phyloP scores from a whole-genome alignment of 2,113 vertebrate species.

The Pterocles burchelli region DNA sequence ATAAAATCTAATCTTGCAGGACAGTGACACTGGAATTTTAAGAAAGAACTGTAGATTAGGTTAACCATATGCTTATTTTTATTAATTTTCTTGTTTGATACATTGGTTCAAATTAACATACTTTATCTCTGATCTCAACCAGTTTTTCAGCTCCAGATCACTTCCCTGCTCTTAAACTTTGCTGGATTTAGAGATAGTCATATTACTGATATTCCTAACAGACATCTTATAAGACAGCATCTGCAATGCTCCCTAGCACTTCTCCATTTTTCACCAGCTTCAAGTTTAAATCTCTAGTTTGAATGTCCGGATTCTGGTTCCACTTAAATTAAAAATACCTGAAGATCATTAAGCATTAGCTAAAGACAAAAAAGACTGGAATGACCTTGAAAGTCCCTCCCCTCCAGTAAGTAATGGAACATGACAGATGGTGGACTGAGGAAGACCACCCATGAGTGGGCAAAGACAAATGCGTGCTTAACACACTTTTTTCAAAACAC shows the following conservation, averaged over 20 bases:
- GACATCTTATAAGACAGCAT: neutral
- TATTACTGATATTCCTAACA: neutral
- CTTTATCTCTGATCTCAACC: neutral
- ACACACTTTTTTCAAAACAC: neutral
- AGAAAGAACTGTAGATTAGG: neutral
- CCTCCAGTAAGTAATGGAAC: neutral
- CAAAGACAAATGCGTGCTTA: neutral
- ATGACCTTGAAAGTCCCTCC: neutral
- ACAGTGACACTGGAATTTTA: neutral
- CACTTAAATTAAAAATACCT: neutral
- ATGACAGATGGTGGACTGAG: neutral
- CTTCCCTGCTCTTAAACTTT: neutral
- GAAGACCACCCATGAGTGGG: neutral
- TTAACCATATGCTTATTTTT: neutral
- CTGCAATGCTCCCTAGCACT: neutral
- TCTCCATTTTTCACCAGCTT: neutral
- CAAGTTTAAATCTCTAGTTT: neutral
- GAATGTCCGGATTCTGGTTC: neutral
- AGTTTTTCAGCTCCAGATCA: neutral
- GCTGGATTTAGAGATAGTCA: neutral
- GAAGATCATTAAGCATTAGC: neutral
- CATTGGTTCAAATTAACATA: neutral
- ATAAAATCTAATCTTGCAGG: neutral
- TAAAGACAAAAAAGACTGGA: neutral
- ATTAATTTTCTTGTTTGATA: neutral